Conservation (phyloP, 2,797 vertebrate species). For the Oryzias sinensis region DNA sequence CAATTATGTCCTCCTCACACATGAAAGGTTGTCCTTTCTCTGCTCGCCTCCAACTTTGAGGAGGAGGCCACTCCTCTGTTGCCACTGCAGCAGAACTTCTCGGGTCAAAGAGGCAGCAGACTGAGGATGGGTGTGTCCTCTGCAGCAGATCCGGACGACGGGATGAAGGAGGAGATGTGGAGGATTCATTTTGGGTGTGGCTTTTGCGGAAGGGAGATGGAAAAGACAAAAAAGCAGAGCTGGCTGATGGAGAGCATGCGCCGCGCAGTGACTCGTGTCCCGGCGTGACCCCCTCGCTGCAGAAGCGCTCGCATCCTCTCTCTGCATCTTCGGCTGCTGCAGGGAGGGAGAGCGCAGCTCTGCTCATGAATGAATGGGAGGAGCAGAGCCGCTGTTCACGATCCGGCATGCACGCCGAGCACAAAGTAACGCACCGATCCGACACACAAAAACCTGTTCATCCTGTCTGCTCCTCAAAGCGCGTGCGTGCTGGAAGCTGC, state of each 20-base stretch:
- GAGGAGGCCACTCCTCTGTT: conserved; percentile 27
- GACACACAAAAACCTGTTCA: neutral
- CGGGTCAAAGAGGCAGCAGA: conserved; percentile 57
- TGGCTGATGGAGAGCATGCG: conserved; percentile 3
- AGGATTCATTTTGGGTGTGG: conserved; percentile 50
- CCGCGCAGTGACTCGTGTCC: conserved; percentile 9
- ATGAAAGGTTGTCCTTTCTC: conserved; percentile 11
- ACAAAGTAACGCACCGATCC: neutral
- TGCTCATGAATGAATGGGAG: conserved; percentile 19
- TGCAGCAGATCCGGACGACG: conserved; percentile 62
- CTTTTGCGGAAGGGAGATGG: conserved; percentile 38
- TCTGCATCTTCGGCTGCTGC: conserved; percentile 35
- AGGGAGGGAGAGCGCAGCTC: conserved; percentile 11
- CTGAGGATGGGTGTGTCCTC: conserved; percentile 67
- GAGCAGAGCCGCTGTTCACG: neutral
- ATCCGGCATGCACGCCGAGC: conserved; percentile 3
- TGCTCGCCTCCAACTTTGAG: conserved; percentile 13
- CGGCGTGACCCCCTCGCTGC: conserved; percentile 38
- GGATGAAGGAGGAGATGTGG: conserved; percentile 31
- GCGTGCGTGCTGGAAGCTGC: too few species aligned
- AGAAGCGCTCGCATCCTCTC: conserved; percentile 31
- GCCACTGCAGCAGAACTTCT: conserved; percentile 71
- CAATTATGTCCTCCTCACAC: conserved; percentile 15
- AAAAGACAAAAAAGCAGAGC: neutral
- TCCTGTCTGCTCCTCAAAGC: neutral